Base-by-base conservation (phyloP, 2,797 vertebrate genomes). In the Syngnathus acus region DNA sequence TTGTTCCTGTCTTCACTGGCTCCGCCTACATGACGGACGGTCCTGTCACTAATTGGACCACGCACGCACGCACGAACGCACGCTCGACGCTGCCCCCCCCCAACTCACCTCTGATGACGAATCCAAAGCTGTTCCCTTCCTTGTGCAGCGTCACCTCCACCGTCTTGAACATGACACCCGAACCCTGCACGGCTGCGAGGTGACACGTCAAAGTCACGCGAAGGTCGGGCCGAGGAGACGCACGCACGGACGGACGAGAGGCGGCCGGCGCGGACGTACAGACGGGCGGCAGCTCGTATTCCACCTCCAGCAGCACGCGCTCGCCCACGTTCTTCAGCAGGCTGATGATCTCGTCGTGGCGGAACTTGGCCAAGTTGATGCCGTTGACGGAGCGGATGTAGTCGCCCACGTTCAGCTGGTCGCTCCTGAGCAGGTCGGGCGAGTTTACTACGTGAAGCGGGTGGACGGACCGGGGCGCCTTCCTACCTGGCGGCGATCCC, bases 331-430 rank as follows among this genome's bases (percentile, higher is more conserved):
- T 98, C 89, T 98, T 99, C 82, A 99, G 90, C 66, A 99, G 87
- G 65, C 96, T 98, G 90, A 99, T 98, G 88, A 99, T 98, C 83
- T 99, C 96, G 1, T 99, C 96, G 0, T 99, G 96, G 58, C 96
- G 94, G 88, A 99, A 98, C 74, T 95, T 98, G 67, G 94, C 93
- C 77, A 99, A 84, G 86, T 98, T 99, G 90, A 99, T 99, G 67
- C 96, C 96, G 57, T 98, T 99, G 13, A 99, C 96, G 0, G 95
- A 92, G 74, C 95, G 95, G 77, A 98, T 99, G 84, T 96, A 99
- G 87, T 99, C 96, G 0, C 96, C 96, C 21, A 98, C 91, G 70
- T 95, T 96, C 82, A 99, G 88, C 88, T 99, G 96, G 83, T 98
- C 96, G 71, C 96, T 99, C 88, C 96, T 99, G 78, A 50, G 40